Base-by-base conservation (phyloP, 2,113 vertebrate genomes). In the Poicephalus meyeri region DNA sequence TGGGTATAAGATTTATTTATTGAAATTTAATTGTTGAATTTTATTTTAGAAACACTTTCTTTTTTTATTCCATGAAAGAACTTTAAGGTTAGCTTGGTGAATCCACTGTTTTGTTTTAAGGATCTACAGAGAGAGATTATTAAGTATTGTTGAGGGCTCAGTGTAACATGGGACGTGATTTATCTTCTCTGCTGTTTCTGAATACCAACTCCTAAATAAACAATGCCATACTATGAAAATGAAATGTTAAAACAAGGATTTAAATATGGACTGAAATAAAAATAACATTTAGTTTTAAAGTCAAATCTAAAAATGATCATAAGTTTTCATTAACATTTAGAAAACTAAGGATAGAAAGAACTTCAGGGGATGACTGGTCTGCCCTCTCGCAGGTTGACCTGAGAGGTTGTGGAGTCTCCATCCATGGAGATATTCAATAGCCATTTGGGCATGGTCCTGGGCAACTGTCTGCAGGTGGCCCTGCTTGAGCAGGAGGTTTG, bases 141-240 rank as follows among this genome's bases (percentile, higher is more conserved):
- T 79, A 58, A 63, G 31, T 35, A 41, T 24, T 69, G 13, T 23
- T 46, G 47, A 83, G 33, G 47, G 11, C 42, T 78, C 46, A 80
- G 44, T 16, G 20, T 69, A 41, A 74, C 33, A 52, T 4, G 16
- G 47, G 44, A 70, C n/a, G 16, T 23, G 29, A 29, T 64, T 70
- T 47, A 6, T 42, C 35, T 74, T 76, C 39, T 79, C 26, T 44
- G 33, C 19, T 39, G 42, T 42, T 74, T 70, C 24, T 64, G 35
- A 87, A n/a, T 29, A 53, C 21, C 10, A 47, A 12, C 41, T 68
- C 10, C 26, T 58, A 79, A 68, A 49, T 13, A 0, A 73, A 35
- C 7, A 44, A 24, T 53, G 3, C 3, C 3, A 0, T n/a, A 6
- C 69, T 12, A 39, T n/a, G 24, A 61, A 56, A 86, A 0, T 47